Conservation (phyloP, 1,140 invertebrate species). For the Drosophila rhopaloa region DNA sequence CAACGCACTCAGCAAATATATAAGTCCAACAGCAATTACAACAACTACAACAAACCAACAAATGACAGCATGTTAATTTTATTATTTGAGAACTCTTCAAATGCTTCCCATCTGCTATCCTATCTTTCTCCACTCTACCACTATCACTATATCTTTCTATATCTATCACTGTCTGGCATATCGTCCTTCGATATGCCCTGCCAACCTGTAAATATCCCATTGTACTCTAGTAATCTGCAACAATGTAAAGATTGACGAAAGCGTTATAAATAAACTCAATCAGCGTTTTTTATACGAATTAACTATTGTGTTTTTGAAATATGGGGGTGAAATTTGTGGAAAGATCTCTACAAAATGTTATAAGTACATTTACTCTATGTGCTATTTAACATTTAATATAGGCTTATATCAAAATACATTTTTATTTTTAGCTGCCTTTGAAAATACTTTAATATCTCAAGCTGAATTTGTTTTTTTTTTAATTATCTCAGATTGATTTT, state of each 20-base stretch:
- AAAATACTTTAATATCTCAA: too few relatives aligned
- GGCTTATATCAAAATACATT: too few relatives aligned
- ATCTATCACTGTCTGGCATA: constrained; percentile 26
- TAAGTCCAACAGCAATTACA: constrained; percentile 80
- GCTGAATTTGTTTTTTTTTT: too few relatives aligned
- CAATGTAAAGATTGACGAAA: constrained; percentile 82
- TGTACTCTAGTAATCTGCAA: constrained; percentile 74
- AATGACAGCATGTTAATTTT: constrained; percentile 79
- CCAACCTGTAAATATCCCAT: constrained; percentile 61
- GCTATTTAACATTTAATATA: too few relatives aligned
- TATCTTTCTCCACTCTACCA: constrained; percentile 48
- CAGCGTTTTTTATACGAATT: constrained; percentile 74
- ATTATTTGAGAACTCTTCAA: constrained; percentile 69
- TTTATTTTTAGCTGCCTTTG: too few relatives aligned
- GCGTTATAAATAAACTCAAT: constrained; percentile 74
- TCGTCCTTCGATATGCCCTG: constrained; percentile 7
- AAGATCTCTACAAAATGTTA: background rate
- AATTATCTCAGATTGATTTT: too few relatives aligned
- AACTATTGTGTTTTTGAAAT: constrained; percentile 1
- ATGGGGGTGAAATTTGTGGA: too few relatives aligned
- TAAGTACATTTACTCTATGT: too few relatives aligned
- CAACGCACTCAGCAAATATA: constrained; percentile 66
- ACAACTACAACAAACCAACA: constrained; percentile 80
- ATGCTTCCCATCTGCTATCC: constrained; percentile 29
- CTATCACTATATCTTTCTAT: constrained; percentile 35